Evolutionary conservation across 2,113 vertebrate species (phyloP), one percentile per base, ranked within the genome.

Genomic region (Gallinago undulata): DNA sequence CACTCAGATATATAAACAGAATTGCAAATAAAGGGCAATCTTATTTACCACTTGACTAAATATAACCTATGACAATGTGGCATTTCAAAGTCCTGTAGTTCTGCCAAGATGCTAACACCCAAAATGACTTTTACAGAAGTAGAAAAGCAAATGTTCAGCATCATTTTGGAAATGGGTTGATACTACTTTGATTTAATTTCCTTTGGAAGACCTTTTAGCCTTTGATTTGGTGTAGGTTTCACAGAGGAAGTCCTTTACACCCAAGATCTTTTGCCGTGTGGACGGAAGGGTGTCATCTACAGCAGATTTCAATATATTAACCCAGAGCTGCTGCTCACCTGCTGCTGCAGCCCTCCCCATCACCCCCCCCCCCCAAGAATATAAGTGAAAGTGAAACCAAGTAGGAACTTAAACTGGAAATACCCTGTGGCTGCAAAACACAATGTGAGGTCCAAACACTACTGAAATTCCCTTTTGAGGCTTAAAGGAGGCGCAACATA

Each of bases 91-190:
- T 55, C 30, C 47, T 45, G 27, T 43, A 31, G 43, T 70, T 70
- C 45, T 95, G 91, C 84, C 80, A 87, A 92, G 39, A 89, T 66
- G 57, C n/a, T 83, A 89, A 69, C 80, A 93, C 53, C 19, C 70
- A 82, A 48, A 87, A 85, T 47, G 27, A 80, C 57, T 72, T 92
- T 76, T 85, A 79, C 75, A 33, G 28, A 80, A 76, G 7, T 53
- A 35, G 53, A 91, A 69, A 92, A 66, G 21, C 1, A 2, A 51
- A 37, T 13, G 4, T 24, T 87, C 28, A 76, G 14, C 51, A 73
- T 30, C 7, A 55, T 69, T 82, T 91, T 89, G 60, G 56, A 89
- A 88, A 72, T 23, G 25, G 23, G 21, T 80, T 91, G 63, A 43
- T 41, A 28, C 55, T 62, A 48, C 63, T 69, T 73, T 30, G 13